Conservation (phyloP, 2,888 invertebrate species). For the Acronicta leporina region DNA sequence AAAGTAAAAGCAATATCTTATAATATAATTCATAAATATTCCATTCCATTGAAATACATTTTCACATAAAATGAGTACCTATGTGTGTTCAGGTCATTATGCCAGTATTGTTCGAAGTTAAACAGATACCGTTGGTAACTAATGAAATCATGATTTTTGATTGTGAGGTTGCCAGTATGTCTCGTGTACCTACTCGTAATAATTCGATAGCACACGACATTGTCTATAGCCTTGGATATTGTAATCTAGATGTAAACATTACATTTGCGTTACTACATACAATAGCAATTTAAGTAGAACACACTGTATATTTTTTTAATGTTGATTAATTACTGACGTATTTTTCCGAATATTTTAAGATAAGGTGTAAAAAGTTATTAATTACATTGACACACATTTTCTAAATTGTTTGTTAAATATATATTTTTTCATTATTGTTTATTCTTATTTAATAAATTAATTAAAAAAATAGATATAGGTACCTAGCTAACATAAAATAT, state of each 20-base stretch:
- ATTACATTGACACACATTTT: no score
- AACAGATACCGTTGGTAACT: conserved; percentile 6
- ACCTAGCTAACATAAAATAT: neutral
- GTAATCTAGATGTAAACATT: conserved; percentile 55
- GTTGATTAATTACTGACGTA: neutral
- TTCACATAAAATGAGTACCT: conserved; percentile 2
- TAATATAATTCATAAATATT: neutral
- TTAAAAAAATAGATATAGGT: no score
- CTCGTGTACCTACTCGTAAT: conserved; percentile 30
- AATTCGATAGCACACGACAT: conserved; percentile 43
- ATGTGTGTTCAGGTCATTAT: neutral
- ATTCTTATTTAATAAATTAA: no score
- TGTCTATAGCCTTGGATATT: conserved; percentile 56
- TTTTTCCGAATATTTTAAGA: neutral
- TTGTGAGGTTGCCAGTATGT: conserved; percentile 38
- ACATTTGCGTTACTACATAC: conserved; percentile 46
- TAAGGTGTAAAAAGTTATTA: neutral
- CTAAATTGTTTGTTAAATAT: neutral
- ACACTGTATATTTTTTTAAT: neutral
- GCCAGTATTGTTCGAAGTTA: conserved; percentile 10
- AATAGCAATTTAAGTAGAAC: neutral
- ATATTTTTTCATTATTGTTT: neutral
- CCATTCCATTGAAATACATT: neutral
- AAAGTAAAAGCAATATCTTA: neutral
- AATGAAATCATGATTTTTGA: conserved; percentile 20